Base-by-base conservation (phyloP, 2,888 invertebrate genomes). In the Agrochola litura region DNA sequence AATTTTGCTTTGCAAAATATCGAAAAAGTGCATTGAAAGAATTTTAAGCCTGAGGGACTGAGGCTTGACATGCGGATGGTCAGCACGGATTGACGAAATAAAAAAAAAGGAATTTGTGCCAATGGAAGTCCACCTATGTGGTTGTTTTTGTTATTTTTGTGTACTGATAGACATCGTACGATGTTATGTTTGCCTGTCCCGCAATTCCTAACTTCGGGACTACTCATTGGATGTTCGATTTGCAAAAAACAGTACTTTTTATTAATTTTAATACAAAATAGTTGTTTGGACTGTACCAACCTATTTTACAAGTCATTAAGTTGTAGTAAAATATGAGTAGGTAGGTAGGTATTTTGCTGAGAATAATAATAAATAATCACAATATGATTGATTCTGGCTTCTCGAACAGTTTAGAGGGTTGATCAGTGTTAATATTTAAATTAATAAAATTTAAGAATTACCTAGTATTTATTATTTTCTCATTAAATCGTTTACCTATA, bases 31-130 rank as follows among this genome's bases (percentile, higher is more conserved):
- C 37, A 37, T 37, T 37, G 37, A 5, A 37, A 37, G 37, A 37
- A 37, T 5, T 37, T 2, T 37, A 37, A 37, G 37, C 37, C 37
- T 37, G 37, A 37, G 37, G 37, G 37, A 37, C 37, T 37, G 37
- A 37, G 37, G 37, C 37, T 37, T 37, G 37, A 37, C 37, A 37
- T 37, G 37, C 37, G 37, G 37, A 37, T 37, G 37, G 1, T 37
- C 37, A 37, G 67, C 58, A 43, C 6, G 30, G 49, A 58, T 14
- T 22, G 63, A n/a, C 22, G 61, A 74, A 81, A 80, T 63, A 58
- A 67, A 81, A 81, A 81, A 81, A 74, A 81, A 74, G 16, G 43
- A 14, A 56, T 81, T 70, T 81, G 16, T 58, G 49, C 19, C 54
- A 22, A 58, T 37, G 41, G 12, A 25, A 37, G 8, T 1, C 10